Base-by-base conservation (phyloP, 1,140 invertebrate genomes). In the Chironomus striatipennis region DNA sequence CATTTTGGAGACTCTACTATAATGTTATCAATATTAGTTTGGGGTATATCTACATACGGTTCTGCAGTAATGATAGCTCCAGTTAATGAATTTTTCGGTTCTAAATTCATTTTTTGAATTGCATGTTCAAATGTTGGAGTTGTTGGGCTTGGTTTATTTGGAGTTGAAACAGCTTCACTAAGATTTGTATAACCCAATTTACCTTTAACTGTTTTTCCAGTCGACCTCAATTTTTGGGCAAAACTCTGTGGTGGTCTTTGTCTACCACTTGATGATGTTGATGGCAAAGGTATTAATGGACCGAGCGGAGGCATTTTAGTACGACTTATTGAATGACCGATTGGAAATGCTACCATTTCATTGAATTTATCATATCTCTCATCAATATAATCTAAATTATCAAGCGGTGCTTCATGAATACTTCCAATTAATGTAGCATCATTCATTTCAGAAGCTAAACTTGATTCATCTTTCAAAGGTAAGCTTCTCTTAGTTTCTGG, bases 211-310 rank as follows among this genome's bases (percentile, higher is more conserved):
- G 88, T 91, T 83, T 93, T 93, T 1, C 91, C 90, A 1, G 92
- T 94, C 10, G 91, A 93, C 3, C 92, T 84, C 43, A 95, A 83
- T 78, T 93, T 93, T 81, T 94, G 92, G 1, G 93, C 92, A 82
- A 95, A 94, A 78, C 91, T 93, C 80, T 95, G 93, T 8, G 64
- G 64, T 3, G 92, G 92, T 12, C 92, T 83, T 0, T 90, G 88
- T 10, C 89, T 84, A 18, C 90, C 84, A 75, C 87, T 90, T 0
- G 88, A 85, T n/a, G 87, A 87, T 2, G 88, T 86, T 24, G 90
- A 18, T 17, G 64, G 88, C 0, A 82, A 65, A 42, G 74, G 73
- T 17, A 74, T 74, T 17, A 74, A 47, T 24, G 43, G 74, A 64
- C 74, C 74, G 0, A 75, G 17, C 2, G 67, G 57, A 43, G 74